These are phyloP conservation scores for Siniperca undulata DNA, from an alignment of 2,797 vertebrate genomes.

Conservation along the genomic window DNA sequence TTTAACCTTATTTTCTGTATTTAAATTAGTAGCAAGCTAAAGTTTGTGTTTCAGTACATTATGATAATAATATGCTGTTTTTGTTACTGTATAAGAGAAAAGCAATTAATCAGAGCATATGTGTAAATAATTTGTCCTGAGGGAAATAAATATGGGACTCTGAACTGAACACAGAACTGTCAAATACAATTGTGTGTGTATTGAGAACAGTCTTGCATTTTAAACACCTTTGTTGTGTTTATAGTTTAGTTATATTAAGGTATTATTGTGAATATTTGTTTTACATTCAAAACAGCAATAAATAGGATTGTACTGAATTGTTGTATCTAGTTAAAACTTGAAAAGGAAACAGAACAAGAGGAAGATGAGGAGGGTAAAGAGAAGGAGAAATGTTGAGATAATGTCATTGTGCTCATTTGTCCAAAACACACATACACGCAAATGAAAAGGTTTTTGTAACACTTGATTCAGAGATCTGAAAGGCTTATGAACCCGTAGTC, in stretches of 20 bases:
- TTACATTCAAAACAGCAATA: slow-evolving; percentile 7
- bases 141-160: background rate
- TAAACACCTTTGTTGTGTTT: background rate
- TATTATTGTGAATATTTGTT: slow-evolving; percentile 19
- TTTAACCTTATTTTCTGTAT: background rate
- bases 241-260: background rate
- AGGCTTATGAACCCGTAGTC: background rate
- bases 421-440: background rate
- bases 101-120: background rate
- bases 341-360: background rate
- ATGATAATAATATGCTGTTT: background rate
- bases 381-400: background rate
- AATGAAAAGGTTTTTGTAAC: background rate
- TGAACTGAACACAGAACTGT: background rate
- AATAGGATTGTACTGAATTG: background rate
- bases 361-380: background rate
- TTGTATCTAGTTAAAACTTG: background rate
- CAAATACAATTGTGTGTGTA: background rate
- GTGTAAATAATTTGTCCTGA: background rate
- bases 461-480: background rate
- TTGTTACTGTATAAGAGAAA: background rate
- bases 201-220: background rate
- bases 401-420: background rate
- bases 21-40: background rate
- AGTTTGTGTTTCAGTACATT: slow-evolving; percentile 1